phyloP scores from a whole-genome alignment of 2,113 vertebrate genomes.

The Diphyllodes magnificus region DNA sequence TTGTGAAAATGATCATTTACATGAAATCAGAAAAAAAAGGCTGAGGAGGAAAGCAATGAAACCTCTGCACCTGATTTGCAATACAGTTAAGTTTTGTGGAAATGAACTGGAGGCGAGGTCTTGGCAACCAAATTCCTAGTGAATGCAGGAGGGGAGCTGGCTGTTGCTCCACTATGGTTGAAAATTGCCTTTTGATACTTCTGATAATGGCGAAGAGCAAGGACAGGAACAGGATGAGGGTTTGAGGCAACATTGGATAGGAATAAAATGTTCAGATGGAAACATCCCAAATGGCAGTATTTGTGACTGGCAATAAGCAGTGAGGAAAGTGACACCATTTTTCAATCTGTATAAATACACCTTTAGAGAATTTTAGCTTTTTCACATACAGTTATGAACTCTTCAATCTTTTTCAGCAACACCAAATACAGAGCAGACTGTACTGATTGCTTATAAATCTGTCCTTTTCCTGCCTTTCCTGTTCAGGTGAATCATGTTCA shows the following conservation, averaged over 20 bases:
- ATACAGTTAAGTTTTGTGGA: accelerated
- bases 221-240: background rate
- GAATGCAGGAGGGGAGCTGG: background rate
- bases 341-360: background rate
- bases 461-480: background rate
- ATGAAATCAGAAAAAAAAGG: background rate
- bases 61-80: background rate
- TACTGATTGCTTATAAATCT: background rate
- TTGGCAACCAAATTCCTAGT: accelerated
- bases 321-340: background rate
- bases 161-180: background rate
- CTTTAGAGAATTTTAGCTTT: background rate
- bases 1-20: background rate
- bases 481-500: background rate
- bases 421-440: background rate
- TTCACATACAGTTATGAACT: background rate
- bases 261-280: background rate
- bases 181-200: background rate
- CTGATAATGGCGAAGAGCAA: background rate
- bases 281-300: background rate
- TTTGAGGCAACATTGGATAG: background rate
- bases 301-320: background rate
- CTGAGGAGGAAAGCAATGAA: background rate
- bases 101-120: background rate
- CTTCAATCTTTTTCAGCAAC: background rate